Evolutionary conservation across 2,797 vertebrate species (phyloP).

Genomic region (Chromis chromis): DNA sequence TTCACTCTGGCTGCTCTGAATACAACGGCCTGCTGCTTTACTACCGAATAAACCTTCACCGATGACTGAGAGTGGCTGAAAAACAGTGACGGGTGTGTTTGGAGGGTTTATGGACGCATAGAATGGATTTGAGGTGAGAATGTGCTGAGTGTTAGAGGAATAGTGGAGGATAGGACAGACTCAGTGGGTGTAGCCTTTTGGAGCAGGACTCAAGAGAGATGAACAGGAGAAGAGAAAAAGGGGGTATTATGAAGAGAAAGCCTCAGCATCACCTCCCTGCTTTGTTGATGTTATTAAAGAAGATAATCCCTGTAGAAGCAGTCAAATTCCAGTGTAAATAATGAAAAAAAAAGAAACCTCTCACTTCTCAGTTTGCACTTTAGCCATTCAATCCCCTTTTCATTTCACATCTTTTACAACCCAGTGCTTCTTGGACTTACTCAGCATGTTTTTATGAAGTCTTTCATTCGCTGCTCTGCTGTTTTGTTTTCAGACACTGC

Average conservation of each 20-base stretch:
- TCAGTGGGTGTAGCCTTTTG: neutral
- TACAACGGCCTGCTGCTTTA: neutral
- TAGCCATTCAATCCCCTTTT: slow-evolving; percentile 21
- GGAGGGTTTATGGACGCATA: neutral
- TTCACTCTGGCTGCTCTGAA: neutral
- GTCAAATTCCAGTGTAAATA: slow-evolving; percentile 24
- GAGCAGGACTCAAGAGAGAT: slow-evolving; percentile 7
- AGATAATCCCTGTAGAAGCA: slow-evolving; percentile 14
- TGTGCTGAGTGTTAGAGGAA: neutral
- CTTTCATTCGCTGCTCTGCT: slow-evolving; percentile 22
- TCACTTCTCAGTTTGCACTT: slow-evolving; percentile 18
- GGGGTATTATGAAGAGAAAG: neutral
- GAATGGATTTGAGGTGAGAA: neutral
- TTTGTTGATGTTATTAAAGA: slow-evolving; percentile 30
- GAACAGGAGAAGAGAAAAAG: neutral
- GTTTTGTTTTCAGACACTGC: slow-evolving; percentile 56
- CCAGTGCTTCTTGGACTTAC: slow-evolving; percentile 35
- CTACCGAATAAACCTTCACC: neutral
- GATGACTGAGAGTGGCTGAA: neutral
- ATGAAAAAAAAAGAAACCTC: neutral
- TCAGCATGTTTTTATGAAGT: slow-evolving; percentile 46
- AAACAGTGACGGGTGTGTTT: neutral
- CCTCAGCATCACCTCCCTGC: neutral
- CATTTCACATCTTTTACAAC: slow-evolving; percentile 47
- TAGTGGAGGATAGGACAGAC: neutral